phyloP scores from a whole-genome alignment of 1,140 invertebrate species.

The Trichogramma pretiosum region DNA sequence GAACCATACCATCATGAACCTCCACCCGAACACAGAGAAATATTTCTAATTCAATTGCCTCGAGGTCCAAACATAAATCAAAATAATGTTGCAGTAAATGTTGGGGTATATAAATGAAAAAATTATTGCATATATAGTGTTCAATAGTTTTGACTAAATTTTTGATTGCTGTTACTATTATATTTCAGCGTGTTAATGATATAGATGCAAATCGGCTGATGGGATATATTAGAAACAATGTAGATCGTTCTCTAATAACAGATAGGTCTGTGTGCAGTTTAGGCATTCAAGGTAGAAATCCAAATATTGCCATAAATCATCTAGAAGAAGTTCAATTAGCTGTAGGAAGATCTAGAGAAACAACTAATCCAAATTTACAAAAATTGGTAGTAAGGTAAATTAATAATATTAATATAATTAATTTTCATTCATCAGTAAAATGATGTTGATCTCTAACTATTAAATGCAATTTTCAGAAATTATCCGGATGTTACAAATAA shows the following conservation, averaged over 20 bases:
- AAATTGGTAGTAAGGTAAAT: slow-evolving; percentile 36
- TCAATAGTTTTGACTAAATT: no score
- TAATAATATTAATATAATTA: no score
- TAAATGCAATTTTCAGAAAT: slow-evolving; percentile 42
- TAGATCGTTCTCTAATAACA: slow-evolving; percentile 27
- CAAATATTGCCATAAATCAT: slow-evolving; percentile 27
- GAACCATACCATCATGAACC: slow-evolving; percentile 16
- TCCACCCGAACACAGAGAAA: slow-evolving; percentile 15
- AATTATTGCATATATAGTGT: no score
- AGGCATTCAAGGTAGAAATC: slow-evolving; percentile 22
- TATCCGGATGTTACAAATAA: slow-evolving; percentile 56
- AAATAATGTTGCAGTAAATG: slow-evolving; percentile 4
- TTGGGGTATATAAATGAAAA: neutral
- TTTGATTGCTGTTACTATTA: no score
- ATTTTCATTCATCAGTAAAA: no score
- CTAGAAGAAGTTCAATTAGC: slow-evolving; percentile 24
- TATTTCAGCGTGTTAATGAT: slow-evolving; percentile 10
- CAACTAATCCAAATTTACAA: slow-evolving; percentile 37
- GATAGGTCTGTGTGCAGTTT: slow-evolving; percentile 38
- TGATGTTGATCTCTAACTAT: slow-evolving; percentile 17
- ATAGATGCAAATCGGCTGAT: slow-evolving; percentile 4
- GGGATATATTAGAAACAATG: slow-evolving; percentile 4
- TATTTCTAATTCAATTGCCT: slow-evolving; percentile 16
- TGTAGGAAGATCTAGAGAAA: slow-evolving; percentile 27
- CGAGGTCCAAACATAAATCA: neutral